phyloP scores from a whole-genome alignment of 2,888 invertebrate genomes.

The Heteromurus nitidus region DNA sequence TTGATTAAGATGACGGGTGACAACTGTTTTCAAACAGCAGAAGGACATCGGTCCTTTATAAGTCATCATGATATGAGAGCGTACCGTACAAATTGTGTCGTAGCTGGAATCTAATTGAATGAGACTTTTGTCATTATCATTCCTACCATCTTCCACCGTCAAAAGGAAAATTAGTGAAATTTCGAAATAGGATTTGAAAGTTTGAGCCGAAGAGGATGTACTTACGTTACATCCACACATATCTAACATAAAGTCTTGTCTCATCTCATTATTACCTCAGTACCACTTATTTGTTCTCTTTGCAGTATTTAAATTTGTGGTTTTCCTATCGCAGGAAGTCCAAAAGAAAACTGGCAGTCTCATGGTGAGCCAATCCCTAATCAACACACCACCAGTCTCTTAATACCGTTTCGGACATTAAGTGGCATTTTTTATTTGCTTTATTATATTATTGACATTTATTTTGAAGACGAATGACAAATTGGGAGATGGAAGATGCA shows the following conservation, averaged over 20 bases:
- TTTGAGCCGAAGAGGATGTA: no score
- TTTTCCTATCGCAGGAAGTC: constrained; percentile 26
- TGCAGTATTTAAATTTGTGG: constrained; percentile 48
- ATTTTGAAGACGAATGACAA: constrained; percentile 18
- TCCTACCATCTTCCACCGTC: background rate
- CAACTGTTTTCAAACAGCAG: background rate
- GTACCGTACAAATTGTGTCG: background rate
- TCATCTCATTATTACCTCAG: no score
- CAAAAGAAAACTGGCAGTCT: constrained; percentile 38
- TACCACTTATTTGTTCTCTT: no score
- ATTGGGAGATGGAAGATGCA: constrained; percentile 15
- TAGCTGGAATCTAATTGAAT: constrained; percentile 45
- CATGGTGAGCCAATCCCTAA: constrained; percentile 6
- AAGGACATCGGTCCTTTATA: constrained; percentile 12
- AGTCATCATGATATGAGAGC: background rate
- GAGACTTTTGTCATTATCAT: constrained; percentile 15
- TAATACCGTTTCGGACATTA: background rate
- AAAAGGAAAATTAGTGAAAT: constrained; percentile 18
- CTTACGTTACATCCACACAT: no score
- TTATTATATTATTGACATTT: constrained; percentile 32
- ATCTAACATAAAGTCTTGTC: no score
- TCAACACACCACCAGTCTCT: background rate
- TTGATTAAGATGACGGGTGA: constrained; percentile 8
- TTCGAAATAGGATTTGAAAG: background rate
- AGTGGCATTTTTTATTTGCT: constrained; percentile 16